Base-by-base conservation (phyloP, 2,888 invertebrate genomes). In the Sesia bembeciformis region DNA sequence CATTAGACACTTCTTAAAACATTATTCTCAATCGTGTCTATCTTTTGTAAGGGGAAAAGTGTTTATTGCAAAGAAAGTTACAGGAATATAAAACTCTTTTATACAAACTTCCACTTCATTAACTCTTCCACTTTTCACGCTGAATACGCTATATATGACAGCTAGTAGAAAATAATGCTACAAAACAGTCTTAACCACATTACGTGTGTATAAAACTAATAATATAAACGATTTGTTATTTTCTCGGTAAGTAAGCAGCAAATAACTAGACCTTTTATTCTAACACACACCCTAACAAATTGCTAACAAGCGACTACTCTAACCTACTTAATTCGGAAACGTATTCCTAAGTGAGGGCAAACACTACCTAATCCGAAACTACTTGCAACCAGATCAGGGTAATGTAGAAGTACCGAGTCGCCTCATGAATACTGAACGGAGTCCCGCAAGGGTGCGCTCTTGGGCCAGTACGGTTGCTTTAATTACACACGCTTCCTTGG, bases 401-500 rank as follows among this genome's bases (percentile, higher is more conserved):
- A 82, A 84, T 83, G 76, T 77, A 74, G 76, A 72, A 72, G 72
- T 69, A 70, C 64, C 69, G 64, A 67, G 66, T 68, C 72, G 68
- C 69, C 75, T 82, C 81, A 82, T 87, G 86, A 87, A 87, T 87
- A 85, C 83, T 75, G 76, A 85, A 69, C 67, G 39, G 72, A 66
- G 60, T 52, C 57, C 54, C 6, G 50, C 39, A 39, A 50, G 39
- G 50, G 50, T 39, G 39, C 42, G 41, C 54, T 41, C 40, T 50
- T 54, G 54, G 51, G 46, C 46, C 46, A 54, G 50, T 46, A 7
- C 40, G 53, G 49, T 40, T 53, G 49, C 40, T 53, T 54, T 54
- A 54, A 54, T 54, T 54, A 54, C 54, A n/a, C 39, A 8, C 40
- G 53, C 46, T 23, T 46, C 46, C 8, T 23, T 23, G 23, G 46